Evolutionary conservation across 1,140 invertebrate species (phyloP).

Genomic region (Akabosia matsudoensis): DNA sequence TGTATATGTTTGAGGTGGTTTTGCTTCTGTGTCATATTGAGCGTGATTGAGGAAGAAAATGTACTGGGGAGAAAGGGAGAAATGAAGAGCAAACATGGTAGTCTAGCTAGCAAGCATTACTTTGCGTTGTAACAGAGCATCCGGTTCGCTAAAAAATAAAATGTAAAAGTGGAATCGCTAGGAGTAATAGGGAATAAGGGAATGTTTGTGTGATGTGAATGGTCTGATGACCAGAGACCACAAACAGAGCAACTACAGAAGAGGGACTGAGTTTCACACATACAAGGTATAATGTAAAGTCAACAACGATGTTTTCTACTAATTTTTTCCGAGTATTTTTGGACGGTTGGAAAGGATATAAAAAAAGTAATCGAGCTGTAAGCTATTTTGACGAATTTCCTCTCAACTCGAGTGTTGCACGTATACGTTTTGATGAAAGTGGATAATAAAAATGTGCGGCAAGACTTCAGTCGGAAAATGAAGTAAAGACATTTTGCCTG

Average conservation of each 20-base stretch:
- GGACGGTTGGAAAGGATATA: background rate
- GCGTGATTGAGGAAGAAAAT: background rate
- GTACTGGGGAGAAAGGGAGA: background rate
- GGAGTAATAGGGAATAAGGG: background rate
- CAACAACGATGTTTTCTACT: background rate
- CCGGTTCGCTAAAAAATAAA: background rate
- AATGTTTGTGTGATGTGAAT: background rate
- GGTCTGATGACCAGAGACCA: background rate
- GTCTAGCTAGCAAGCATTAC: no score
- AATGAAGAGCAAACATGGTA: background rate
- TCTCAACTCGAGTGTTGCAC: no score
- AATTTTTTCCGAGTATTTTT: background rate
- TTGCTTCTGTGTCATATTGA: background rate
- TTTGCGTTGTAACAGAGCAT: no score
- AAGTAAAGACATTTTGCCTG: no score
- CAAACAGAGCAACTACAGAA: background rate
- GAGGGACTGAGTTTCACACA: background rate
- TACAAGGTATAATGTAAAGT: background rate
- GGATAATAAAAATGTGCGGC: no score
- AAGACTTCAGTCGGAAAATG: no score
- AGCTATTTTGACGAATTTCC: background rate
- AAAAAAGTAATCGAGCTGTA: background rate
- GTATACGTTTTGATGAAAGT: no score
- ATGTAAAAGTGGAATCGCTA: background rate
- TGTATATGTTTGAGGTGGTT: background rate